Percentiles rank a stretch among this genome's conserved stretches.
These are phyloP conservation scores for Zaprionus ghesquierei DNA, from an alignment of 1,140 invertebrate genomes.

Conservation along the genomic window DNA sequence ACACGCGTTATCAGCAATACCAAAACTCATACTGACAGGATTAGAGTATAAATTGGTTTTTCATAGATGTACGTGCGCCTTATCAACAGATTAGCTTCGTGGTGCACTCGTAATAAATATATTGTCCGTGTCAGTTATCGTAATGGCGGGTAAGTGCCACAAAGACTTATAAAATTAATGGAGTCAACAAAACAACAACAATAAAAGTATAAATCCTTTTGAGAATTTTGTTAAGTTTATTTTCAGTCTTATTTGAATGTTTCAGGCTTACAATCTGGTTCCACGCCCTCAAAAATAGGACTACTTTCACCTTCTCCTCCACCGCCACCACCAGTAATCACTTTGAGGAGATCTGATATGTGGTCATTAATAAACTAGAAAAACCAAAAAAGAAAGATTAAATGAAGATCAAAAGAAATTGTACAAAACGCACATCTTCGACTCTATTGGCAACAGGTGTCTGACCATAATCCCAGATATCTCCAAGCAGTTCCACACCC, in stretches of 20 bases:
- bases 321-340: conserved; percentile 53
- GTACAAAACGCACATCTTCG: conserved; percentile 46
- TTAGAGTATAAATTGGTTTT: conserved; percentile 53
- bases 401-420: neutral
- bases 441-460: conserved; percentile 24
- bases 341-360: conserved; percentile 49
- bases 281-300: conserved; percentile 67
- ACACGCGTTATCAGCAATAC: conserved; percentile 30
- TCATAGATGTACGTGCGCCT: conserved; percentile 26
- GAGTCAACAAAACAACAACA: conserved; percentile 30
- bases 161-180: conserved; percentile 6
- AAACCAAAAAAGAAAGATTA: neutral
- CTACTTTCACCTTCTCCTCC: conserved; percentile 49
- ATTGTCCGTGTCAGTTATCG: conserved; percentile 33
- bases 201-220: neutral
- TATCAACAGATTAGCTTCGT: conserved; percentile 35
- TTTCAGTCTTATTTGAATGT: conserved; percentile 38
- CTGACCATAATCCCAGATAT: conserved; percentile 64
- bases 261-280: conserved; percentile 56
- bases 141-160: neutral
- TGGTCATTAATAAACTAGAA: conserved; percentile 57
- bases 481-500: conserved; percentile 66
- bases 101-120: conserved; percentile 13
- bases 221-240: neutral
- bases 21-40: conserved; percentile 28